A percentile compares a stretch with the other conserved stretches of the same genome.
phyloP scores from a whole-genome alignment of 2,888 invertebrate genomes.

The Magallana nippona region DNA sequence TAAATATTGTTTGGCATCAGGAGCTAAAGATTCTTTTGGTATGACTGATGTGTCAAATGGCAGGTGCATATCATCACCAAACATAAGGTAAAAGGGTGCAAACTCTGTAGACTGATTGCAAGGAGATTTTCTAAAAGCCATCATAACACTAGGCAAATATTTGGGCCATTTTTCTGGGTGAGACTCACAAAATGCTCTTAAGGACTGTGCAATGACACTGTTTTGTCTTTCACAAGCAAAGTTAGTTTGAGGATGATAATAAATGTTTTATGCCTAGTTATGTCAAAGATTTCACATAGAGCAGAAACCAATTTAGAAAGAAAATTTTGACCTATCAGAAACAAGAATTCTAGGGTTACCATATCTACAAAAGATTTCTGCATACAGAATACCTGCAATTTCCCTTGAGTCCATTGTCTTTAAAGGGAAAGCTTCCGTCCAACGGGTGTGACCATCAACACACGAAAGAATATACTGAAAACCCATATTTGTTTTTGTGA shows the following conservation, averaged over 20 bases:
- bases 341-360: constrained; percentile 51
- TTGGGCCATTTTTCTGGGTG: constrained; percentile 54
- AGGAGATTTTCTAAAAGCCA: constrained; percentile 52
- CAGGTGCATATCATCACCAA: constrained; percentile 44
- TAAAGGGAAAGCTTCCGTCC: constrained; percentile 50
- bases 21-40: neutral
- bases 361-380: constrained; percentile 55
- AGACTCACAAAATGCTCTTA: constrained; percentile 52
- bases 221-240: constrained; percentile 53
- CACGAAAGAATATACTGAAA: constrained; percentile 35
- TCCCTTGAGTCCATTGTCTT: constrained; percentile 51
- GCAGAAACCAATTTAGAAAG: constrained; percentile 49
- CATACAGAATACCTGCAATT: constrained; percentile 52
- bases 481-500: constrained; percentile 39
- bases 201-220: constrained; percentile 48
- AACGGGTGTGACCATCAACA: constrained; percentile 39
- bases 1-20: constrained; percentile 12
- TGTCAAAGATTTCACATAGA: constrained; percentile 54
- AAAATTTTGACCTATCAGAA: constrained; percentile 53
- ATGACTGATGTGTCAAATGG: constrained; percentile 41
- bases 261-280: constrained; percentile 53
- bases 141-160: constrained; percentile 51
- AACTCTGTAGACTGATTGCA: constrained; percentile 38
- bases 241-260: constrained; percentile 54
- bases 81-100: constrained; percentile 40